These are phyloP conservation scores for Halichoerus grypus DNA, from an alignment of 2,113 vertebrate species.

Conservation along the genomic window DNA sequence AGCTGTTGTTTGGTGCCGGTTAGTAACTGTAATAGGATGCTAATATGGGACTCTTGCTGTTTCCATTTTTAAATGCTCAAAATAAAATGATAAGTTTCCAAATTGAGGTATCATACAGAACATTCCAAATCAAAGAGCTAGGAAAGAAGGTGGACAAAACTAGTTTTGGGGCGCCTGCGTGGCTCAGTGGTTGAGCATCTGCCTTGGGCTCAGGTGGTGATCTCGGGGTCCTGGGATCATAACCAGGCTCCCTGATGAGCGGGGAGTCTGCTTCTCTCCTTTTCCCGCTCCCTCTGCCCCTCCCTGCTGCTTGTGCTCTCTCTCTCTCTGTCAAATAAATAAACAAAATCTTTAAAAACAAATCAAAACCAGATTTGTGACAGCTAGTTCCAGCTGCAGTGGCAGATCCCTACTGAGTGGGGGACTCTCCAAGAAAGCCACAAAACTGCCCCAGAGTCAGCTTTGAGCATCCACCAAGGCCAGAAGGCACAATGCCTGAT, in stretches of 20 bases:
- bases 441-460: neutral
- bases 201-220: neutral
- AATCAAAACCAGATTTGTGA: neutral
- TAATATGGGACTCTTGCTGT: neutral
- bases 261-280: too few relatives aligned
- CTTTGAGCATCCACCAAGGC: neutral
- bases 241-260: neutral
- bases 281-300: neutral
- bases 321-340: neutral
- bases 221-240: neutral
- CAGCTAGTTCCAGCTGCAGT: neutral
- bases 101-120: neutral
- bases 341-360: neutral
- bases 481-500: neutral
- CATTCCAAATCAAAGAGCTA: neutral
- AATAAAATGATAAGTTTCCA: neutral
- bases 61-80: neutral
- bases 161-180: neutral
- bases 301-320: neutral
- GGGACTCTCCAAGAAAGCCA: neutral
- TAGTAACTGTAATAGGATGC: neutral
- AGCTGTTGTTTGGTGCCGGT: neutral
- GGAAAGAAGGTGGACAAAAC: neutral
- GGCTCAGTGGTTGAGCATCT: neutral
- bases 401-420: neutral